Percentiles rank a stretch among this genome's conserved stretches.
Evolutionary conservation across 2,797 vertebrate species (phyloP).

Genomic region (Pteropus rufus): DNA sequence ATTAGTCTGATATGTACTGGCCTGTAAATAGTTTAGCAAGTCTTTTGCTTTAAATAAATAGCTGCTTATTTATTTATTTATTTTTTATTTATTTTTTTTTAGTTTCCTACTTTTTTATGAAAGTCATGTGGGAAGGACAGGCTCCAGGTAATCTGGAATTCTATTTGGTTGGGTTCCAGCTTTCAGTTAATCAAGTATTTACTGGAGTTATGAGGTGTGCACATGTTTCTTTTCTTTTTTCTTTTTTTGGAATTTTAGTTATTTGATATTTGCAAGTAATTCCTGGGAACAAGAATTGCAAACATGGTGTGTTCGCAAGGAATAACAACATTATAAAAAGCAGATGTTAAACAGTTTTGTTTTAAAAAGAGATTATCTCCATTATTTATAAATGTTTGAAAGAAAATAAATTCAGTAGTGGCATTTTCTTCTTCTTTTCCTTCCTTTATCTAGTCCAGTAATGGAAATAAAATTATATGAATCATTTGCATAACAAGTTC

Average conservation of each 20-base stretch:
- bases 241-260: conserved; percentile 36
- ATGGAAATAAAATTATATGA: conserved; percentile 52
- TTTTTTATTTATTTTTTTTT: background rate
- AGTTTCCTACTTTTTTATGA: background rate
- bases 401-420: conserved; percentile 37
- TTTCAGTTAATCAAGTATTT: conserved; percentile 45
- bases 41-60: conserved; percentile 19
- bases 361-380: conserved; percentile 9
- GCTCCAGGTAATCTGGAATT: conserved; percentile 7
- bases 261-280: conserved; percentile 42
- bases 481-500: conserved; percentile 20
- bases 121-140: background rate
- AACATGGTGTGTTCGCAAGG: conserved; percentile 38
- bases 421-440: conserved; percentile 20
- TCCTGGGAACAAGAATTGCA: conserved; percentile 50
- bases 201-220: background rate
- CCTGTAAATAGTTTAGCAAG: background rate
- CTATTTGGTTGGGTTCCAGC: background rate
- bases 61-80: background rate
- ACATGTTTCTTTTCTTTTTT: background rate
- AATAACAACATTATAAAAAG: conserved; percentile 57
- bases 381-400: conserved; percentile 42
- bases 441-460: conserved; percentile 36
- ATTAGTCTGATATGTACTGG: background rate
- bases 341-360: conserved; percentile 41